Base-by-base conservation (phyloP, 2,888 invertebrate species). In the Automeris io region DNA sequence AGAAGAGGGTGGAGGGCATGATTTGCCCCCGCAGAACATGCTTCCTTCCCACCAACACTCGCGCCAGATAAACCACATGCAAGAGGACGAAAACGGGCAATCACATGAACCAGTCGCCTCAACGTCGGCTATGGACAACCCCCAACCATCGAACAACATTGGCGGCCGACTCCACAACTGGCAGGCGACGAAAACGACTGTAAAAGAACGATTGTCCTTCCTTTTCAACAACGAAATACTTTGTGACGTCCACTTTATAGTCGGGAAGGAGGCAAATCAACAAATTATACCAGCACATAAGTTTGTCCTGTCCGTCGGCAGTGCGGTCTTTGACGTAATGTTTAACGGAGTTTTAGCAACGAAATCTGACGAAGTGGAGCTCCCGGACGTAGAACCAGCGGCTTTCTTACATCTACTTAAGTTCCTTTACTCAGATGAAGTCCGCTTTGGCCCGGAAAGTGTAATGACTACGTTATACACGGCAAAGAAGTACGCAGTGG, bases 391-490 rank as follows among this genome's bases (percentile, higher is more conserved):
- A 0, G 95, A 95, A 60, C 93, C 95, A 0, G 90, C 92, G 5
- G 94, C 95, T 1, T 95, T 95, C 66, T 71, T 93, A 29, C 91
- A 93, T 44, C 86, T 95, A 37, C 80, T 95, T 25, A 89, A 88
- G 68, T 92, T 91, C 71, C 77, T 92, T 37, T 95, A 95, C 64
- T 92, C 94, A 0, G 95, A 95, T 77, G 93, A 94, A 65, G 93
- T 95, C 7, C 89, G 91, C 42, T 94, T 95, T 54, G 94, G 92
- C 5, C 93, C 95, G 0, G 95, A 95, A 62, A 93, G 92, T 61
- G 95, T 95, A 1, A 95, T 95, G 94, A 92, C 94, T 1, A 94
- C 94, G 0, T 70, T 95, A 35, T 95, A 95, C 57, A 93, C 95
- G 0, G 95, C 95, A 4, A 95, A 95, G 60, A 95, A 95, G 57